Conservation (phyloP, 2,888 invertebrate genomes). For the Pediacus dermestoides region DNA sequence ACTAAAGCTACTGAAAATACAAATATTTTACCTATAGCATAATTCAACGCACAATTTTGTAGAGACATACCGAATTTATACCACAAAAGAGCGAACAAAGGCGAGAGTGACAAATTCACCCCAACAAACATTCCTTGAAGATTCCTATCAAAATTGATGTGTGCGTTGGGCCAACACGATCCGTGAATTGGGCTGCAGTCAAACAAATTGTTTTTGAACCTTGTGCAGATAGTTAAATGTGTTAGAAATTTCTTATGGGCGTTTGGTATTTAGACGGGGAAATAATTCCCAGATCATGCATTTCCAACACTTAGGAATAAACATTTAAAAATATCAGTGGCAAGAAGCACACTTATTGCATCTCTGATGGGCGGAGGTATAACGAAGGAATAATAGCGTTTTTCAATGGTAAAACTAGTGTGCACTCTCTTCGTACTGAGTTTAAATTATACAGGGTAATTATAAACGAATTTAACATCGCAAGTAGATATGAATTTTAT, state of each 20-base stretch:
- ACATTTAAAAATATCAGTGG: conserved; percentile 35
- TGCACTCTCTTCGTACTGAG: too few relatives aligned
- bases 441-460: too few relatives aligned
- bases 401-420: too few relatives aligned
- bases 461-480: too few relatives aligned
- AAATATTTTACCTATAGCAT: too few relatives aligned
- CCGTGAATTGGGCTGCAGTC: conserved; percentile 29
- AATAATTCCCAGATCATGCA: conserved; percentile 31
- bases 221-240: background rate
- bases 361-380: too few relatives aligned
- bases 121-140: conserved; percentile 34
- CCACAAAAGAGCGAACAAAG: too few relatives aligned
- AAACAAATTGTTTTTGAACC: conserved; percentile 13
- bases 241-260: conserved; percentile 11
- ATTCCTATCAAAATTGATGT: conserved; percentile 40
- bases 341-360: conserved; percentile 2
- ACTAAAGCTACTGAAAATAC: too few relatives aligned
- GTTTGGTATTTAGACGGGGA: conserved; percentile 25
- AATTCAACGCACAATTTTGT: too few relatives aligned
- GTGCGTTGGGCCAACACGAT: conserved; percentile 33
- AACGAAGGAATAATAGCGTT: too few relatives aligned
- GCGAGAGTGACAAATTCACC: conserved; percentile 30
- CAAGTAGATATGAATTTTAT: too few relatives aligned
- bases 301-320: conserved; percentile 35
- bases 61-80: too few relatives aligned